Conservation (phyloP, 2,888 invertebrate species). For the Caenorhabditis becei region DNA sequence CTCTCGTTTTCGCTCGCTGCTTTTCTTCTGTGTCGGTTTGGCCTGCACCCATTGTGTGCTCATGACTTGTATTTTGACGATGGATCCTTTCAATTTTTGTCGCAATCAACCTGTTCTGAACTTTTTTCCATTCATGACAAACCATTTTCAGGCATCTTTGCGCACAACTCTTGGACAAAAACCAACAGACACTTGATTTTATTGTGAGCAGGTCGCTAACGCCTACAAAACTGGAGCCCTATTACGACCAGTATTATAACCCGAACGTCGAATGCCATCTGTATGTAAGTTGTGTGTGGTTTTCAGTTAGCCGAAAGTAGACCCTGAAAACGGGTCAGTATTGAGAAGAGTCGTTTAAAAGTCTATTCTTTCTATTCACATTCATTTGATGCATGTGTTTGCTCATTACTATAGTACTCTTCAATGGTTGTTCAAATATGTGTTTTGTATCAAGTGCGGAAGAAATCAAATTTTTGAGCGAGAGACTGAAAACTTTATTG, state of each 20-base stretch:
- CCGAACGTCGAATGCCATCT: constrained; percentile 48
- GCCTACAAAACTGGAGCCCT: constrained; percentile 56
- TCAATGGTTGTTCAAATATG: constrained; percentile 17
- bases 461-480: background rate
- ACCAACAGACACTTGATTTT: background rate
- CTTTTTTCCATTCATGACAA: background rate
- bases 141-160: constrained; percentile 24
- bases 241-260: constrained; percentile 50
- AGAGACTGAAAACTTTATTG: no score
- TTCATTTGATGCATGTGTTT: constrained; percentile 11
- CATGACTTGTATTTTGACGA: constrained; percentile 56
- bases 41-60: constrained; percentile 59
- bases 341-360: background rate
- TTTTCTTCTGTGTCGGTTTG: constrained; percentile 12
- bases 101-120: constrained; percentile 2
- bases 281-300: constrained; percentile 56
- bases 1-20: background rate
- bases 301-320: background rate
- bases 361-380: background rate
- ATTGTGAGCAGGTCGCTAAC: constrained; percentile 7
- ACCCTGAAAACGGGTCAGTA: background rate
- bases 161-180: constrained; percentile 23
- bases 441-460: constrained; percentile 2
- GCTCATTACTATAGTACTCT: constrained; percentile 9
- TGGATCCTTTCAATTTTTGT: constrained; percentile 17